Evolutionary conservation across 2,113 vertebrate genomes (phyloP).

Genomic region (Prolemur simus): DNA sequence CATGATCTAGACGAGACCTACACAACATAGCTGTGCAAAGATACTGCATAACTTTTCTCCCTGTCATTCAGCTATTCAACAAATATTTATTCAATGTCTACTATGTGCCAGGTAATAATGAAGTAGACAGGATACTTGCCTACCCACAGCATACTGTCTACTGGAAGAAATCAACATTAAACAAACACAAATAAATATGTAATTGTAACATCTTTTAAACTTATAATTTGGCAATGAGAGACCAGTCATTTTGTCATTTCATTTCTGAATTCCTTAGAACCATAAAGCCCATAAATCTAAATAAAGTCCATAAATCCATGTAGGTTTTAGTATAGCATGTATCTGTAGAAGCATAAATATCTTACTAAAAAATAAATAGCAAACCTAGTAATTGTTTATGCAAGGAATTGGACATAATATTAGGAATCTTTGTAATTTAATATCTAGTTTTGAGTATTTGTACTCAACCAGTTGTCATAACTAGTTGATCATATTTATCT

Average conservation of each 20-base stretch:
- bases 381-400: background rate
- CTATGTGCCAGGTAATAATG: background rate
- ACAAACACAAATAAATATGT: background rate
- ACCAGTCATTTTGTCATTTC: background rate
- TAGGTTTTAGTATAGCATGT: background rate
- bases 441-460: background rate
- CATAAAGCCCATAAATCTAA: background rate
- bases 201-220: background rate
- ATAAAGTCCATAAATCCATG: background rate
- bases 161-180: background rate
- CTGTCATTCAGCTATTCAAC: background rate
- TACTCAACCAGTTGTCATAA: background rate
- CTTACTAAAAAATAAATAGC: background rate
- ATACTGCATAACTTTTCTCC: background rate
- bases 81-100: background rate
- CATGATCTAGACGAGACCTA: background rate
- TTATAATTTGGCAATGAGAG: background rate
- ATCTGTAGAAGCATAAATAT: background rate
- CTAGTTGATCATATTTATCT: conserved; percentile 11
- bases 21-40: background rate
- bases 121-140: background rate
- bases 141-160: background rate
- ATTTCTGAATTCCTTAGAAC: background rate
- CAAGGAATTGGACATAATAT: background rate
- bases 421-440: background rate